Conservation (phyloP, 2,113 vertebrate genomes). For the Lipophrys pholis region DNA sequence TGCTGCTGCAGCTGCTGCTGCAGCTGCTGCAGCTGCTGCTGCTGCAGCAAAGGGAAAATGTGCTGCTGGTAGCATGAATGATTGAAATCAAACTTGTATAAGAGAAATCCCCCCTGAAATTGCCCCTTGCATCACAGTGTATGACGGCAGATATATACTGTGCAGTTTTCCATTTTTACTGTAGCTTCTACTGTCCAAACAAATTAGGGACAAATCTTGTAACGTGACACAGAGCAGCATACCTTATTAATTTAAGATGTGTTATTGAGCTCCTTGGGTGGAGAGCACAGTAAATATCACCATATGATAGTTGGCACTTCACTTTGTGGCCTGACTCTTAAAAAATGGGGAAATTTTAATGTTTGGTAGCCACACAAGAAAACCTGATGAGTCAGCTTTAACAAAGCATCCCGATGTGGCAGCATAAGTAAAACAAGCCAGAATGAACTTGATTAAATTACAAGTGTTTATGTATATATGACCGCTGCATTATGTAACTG, state of each 20-base stretch:
- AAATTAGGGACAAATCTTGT: background rate
- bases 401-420: too few relatives aligned
- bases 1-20: background rate
- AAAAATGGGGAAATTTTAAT: too few relatives aligned
- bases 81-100: slow-evolving; percentile 29
- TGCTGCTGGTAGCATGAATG: slow-evolving; percentile 14
- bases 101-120: background rate
- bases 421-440: too few relatives aligned
- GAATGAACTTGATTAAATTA: too few relatives aligned
- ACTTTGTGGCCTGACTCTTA: background rate
- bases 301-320: background rate
- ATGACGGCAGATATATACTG: background rate
- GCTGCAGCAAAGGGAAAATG: background rate
- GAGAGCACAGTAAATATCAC: background rate
- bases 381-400: background rate
- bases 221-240: background rate
- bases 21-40: too few relatives aligned
- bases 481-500: too few relatives aligned
- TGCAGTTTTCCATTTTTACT: slow-evolving; percentile 1
- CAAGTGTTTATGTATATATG: too few relatives aligned
- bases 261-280: background rate
- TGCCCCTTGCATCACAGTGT: too few relatives aligned
- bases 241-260: background rate
- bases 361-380: background rate
- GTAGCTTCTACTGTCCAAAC: background rate